Percentiles rank a stretch among this genome's conserved stretches.
phyloP scores from a whole-genome alignment of 2,888 invertebrate genomes.

The Lumbricus terrestris region DNA sequence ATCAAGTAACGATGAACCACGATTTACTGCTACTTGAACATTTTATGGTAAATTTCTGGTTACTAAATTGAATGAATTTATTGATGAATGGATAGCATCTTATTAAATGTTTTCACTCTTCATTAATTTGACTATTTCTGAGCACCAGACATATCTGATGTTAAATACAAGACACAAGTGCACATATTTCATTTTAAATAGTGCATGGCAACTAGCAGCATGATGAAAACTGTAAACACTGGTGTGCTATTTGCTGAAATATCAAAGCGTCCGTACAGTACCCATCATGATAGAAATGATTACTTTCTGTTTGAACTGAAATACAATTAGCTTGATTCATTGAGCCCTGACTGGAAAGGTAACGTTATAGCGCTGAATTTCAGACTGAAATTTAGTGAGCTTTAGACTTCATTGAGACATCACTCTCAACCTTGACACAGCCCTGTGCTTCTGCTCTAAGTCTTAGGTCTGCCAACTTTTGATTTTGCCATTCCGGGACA shows the following conservation, averaged over 20 bases:
- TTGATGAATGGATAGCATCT: not conserved
- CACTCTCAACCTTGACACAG: too few relatives aligned
- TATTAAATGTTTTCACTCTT: conserved; percentile 3
- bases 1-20: not conserved
- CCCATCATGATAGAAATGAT: too few relatives aligned
- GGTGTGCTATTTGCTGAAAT: not conserved
- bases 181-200: not conserved
- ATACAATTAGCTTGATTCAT: too few relatives aligned
- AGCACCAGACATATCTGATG: not conserved
- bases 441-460: too few relatives aligned
- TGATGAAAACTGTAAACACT: not conserved
- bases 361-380: too few relatives aligned
- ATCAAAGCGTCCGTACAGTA: not conserved
- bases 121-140: not conserved
- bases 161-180: not conserved
- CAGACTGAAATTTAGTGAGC: too few relatives aligned
- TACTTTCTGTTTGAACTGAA: too few relatives aligned
- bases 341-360: too few relatives aligned
- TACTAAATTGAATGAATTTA: not conserved
- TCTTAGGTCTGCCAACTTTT: too few relatives aligned
- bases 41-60: not conserved
- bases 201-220: not conserved
- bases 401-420: too few relatives aligned
- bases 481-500: too few relatives aligned
- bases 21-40: not conserved